Evolutionary conservation across 2,113 vertebrate genomes (phyloP).

Genomic region (Ammodytes marinus): DNA sequence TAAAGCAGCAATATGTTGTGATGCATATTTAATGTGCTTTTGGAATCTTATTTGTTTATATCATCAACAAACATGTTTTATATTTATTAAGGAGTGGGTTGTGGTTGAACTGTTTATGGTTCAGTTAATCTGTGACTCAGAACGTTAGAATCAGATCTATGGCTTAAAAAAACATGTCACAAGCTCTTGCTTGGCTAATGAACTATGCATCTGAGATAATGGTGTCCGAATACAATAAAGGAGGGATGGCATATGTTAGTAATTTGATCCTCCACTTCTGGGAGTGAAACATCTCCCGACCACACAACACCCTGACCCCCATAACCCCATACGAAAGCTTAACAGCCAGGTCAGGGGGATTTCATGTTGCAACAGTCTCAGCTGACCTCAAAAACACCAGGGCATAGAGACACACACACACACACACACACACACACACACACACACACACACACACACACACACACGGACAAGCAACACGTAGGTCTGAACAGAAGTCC

Average conservation of each 20-base stretch:
- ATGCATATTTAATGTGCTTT: not conserved
- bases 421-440: not conserved
- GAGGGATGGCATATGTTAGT: slow-evolving; percentile 20
- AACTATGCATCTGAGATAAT: slow-evolving; percentile 37
- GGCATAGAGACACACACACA: slow-evolving; percentile 13
- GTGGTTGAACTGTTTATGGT: not conserved
- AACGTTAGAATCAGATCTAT: not conserved
- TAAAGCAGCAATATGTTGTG: not conserved
- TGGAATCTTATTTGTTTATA: not conserved
- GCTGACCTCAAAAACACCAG: slow-evolving; percentile 24
- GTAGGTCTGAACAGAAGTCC: not conserved
- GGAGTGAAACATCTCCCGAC: slow-evolving; percentile 5
- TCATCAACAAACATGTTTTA: not conserved
- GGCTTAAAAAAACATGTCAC: not conserved
- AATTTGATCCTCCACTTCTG: slow-evolving; percentile 18
- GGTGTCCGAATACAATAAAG: slow-evolving; percentile 27
- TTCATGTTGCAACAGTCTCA: slow-evolving; percentile 12
- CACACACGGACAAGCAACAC: not conserved
- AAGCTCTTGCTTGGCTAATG: slow-evolving; percentile 16
- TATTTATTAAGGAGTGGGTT: not conserved
- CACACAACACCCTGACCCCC: slow-evolving; percentile 14
- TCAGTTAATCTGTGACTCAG: slow-evolving; percentile 3
- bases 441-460: not conserved
- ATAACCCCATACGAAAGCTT: slow-evolving; percentile 16
- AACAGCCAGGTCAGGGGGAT: slow-evolving; percentile 22